These are phyloP conservation scores for Mycteria americana DNA, from an alignment of 2,797 vertebrate species.

Conservation along the genomic window DNA sequence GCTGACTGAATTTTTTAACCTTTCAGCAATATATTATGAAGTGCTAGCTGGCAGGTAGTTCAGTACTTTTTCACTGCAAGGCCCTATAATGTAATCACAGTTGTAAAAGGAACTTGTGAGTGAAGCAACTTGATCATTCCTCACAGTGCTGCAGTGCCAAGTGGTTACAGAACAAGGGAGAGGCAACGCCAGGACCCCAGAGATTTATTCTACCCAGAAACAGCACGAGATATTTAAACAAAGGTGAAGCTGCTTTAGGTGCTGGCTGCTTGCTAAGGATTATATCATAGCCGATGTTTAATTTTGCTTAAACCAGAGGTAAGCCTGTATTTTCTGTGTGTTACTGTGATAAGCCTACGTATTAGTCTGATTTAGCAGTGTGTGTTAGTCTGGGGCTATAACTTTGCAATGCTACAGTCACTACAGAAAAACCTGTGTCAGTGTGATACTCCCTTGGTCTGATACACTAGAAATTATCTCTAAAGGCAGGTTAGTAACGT, in stretches of 20 bases:
- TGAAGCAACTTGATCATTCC: conserved; percentile 64
- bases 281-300: conserved; percentile 26
- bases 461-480: not conserved
- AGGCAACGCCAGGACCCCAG: conserved; percentile 2
- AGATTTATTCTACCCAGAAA: conserved; percentile 41
- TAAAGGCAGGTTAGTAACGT: not conserved
- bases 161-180: conserved; percentile 19
- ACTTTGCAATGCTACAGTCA: not conserved
- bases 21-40: not conserved
- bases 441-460: not conserved
- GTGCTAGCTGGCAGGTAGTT: conserved; percentile 35
- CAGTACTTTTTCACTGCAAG: conserved; percentile 23
- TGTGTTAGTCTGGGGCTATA: not conserved
- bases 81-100: conserved; percentile 56
- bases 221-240: conserved; percentile 45
- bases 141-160: conserved; percentile 29
- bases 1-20: conserved; percentile 15
- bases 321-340: conserved; percentile 46
- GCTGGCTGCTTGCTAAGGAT: conserved; percentile 26
- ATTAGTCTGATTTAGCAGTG: not conserved
- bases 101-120: conserved; percentile 56
- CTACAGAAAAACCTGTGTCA: not conserved
- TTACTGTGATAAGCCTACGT: not conserved
- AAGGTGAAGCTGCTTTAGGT: conserved; percentile 41
- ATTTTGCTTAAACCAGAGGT: conserved; percentile 64